These are phyloP conservation scores for Zelostemma sp. DNA, from an alignment of 1,140 invertebrate genomes.

Conservation along the genomic window DNA sequence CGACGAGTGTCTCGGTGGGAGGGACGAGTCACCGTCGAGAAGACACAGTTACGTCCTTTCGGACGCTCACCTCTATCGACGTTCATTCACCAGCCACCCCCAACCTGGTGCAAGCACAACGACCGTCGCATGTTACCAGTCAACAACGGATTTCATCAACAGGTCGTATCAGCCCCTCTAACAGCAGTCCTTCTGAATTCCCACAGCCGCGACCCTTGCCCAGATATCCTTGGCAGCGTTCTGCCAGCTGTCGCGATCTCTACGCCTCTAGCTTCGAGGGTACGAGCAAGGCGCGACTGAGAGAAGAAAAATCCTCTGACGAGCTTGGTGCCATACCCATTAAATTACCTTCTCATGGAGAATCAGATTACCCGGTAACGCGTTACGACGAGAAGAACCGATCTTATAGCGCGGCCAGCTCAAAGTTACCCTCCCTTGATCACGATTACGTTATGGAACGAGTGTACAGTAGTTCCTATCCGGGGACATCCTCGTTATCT, in stretches of 20 bases:
- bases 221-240: constrained; percentile 78
- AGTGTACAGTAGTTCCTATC: constrained; percentile 87
- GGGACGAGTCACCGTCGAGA: constrained; percentile 70
- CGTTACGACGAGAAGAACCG: constrained; percentile 81
- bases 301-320: constrained; percentile 56
- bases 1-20: constrained; percentile 69
- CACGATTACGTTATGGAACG: constrained; percentile 75
- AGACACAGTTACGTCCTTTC: constrained; percentile 70
- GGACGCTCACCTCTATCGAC: constrained; percentile 71
- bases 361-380: constrained; percentile 80
- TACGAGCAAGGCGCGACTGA: constrained; percentile 74
- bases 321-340: constrained; percentile 47
- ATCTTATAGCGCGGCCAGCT: constrained; percentile 72
- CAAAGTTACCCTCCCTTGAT: constrained; percentile 74
- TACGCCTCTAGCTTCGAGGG: constrained; percentile 80
- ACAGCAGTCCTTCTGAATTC: constrained; percentile 69
- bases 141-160: constrained; percentile 69
- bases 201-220: constrained; percentile 65
- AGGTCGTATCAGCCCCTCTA: constrained; percentile 72
- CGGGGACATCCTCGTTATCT: constrained; percentile 79
- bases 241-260: constrained; percentile 83
- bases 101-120: constrained; percentile 62
- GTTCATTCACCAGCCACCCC: constrained; percentile 69
- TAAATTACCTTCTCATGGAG: constrained; percentile 68
- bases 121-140: constrained; percentile 60